phyloP scores from a whole-genome alignment of 2,797 vertebrate genomes.

The Sebastiscus tertius region DNA sequence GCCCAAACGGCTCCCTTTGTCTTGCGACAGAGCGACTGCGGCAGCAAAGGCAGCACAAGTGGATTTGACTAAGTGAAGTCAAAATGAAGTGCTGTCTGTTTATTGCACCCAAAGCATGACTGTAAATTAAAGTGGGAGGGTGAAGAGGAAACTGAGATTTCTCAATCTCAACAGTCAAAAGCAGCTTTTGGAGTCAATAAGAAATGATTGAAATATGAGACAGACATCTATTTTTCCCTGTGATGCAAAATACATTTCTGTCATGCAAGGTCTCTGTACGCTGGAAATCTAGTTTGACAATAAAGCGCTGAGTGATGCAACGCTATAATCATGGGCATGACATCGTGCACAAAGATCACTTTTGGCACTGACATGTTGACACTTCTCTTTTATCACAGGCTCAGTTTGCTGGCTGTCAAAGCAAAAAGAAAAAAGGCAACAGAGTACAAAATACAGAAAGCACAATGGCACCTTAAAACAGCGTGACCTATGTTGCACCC shows the following conservation, averaged over 20 bases:
- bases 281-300: slow-evolving; percentile 16
- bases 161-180: not conserved
- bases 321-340: slow-evolving; percentile 9
- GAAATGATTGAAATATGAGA: slow-evolving; percentile 8
- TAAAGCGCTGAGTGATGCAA: slow-evolving; percentile 27
- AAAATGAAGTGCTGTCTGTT: slow-evolving; percentile 51
- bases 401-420: slow-evolving; percentile 15
- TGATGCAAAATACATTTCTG: not conserved
- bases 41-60: slow-evolving; percentile 7
- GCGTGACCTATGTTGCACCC: not conserved
- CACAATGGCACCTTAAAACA: not conserved
- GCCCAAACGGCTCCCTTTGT: slow-evolving; percentile 27
- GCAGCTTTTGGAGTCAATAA: not conserved
- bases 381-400: slow-evolving; percentile 21
- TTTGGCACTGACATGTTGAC: slow-evolving; percentile 13
- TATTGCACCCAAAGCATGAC: not conserved
- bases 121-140: slow-evolving; percentile 12
- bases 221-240: not conserved
- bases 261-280: not conserved
- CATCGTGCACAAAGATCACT: slow-evolving; percentile 6
- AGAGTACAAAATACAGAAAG: not conserved
- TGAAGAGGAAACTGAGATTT: slow-evolving; percentile 16
- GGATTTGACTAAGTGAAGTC: slow-evolving; percentile 45
- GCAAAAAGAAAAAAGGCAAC: not conserved
- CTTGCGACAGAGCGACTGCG: slow-evolving; percentile 18